phyloP scores from a whole-genome alignment of 2,888 invertebrate species.

The Ormyrus labotus region DNA sequence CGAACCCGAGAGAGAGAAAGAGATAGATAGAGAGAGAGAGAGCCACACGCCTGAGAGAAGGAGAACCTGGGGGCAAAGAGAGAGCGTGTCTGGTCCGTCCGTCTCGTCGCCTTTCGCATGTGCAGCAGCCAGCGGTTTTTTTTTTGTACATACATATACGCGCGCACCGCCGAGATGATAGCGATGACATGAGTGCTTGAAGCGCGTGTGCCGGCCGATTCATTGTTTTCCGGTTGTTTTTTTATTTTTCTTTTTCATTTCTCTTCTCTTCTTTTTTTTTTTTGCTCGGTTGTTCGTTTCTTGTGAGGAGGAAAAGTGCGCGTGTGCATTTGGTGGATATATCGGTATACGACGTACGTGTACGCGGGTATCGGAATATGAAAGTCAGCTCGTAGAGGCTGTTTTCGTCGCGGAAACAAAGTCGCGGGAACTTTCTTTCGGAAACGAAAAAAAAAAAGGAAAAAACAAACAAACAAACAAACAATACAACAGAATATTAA shows the following conservation, averaged over 20 bases:
- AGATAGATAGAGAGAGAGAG: conserved; percentile 22
- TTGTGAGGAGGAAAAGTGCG: not conserved
- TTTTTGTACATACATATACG: too few species aligned
- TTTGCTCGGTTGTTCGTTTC: too few species aligned
- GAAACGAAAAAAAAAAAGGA: not conserved
- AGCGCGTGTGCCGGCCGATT: too few species aligned
- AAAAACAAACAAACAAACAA: not conserved
- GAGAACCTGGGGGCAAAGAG: not conserved
- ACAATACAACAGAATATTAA: not conserved
- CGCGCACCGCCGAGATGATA: too few species aligned
- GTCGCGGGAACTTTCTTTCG: too few species aligned
- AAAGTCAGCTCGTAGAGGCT: not conserved
- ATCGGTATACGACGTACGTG: not conserved
- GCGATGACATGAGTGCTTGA: conserved; percentile 3
- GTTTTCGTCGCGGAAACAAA: too few species aligned
- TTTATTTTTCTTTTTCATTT: too few species aligned
- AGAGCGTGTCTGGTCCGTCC: not conserved
- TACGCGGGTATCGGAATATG: not conserved
- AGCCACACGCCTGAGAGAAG: not conserved
- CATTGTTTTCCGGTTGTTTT: too few species aligned
- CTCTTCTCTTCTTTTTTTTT: too few species aligned
- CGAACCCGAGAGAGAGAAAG: conserved; percentile 53
- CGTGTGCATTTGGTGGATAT: conserved; percentile 16
- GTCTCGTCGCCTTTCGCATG: not conserved
- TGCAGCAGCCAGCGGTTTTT: too few species aligned